These are phyloP conservation scores for Orientallactaga sibirica DNA, from an alignment of 2,797 vertebrate species.

Conservation along the genomic window DNA sequence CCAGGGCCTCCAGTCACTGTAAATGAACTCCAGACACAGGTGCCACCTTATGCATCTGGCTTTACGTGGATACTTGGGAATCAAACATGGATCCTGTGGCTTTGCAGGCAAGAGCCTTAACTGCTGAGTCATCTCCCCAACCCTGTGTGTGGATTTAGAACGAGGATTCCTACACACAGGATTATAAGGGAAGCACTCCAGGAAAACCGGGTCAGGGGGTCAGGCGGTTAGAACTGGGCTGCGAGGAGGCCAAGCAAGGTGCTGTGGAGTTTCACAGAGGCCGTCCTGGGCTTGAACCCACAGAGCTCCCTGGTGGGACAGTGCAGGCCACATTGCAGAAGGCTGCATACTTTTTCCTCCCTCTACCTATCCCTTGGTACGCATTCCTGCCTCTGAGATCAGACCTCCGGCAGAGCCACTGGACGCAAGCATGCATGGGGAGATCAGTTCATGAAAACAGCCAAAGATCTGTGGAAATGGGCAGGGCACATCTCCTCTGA, in stretches of 20 bases:
- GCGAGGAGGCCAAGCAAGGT: neutral
- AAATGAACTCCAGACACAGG: too few relatives aligned
- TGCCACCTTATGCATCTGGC: too few relatives aligned
- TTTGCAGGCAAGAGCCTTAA: too few relatives aligned
- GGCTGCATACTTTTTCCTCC: neutral
- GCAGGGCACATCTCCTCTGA: fast-evolving
- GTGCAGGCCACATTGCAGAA: neutral
- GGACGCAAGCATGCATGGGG: fast-evolving
- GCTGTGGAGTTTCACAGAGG: neutral
- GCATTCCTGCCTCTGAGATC: neutral
- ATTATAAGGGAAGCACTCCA: neutral
- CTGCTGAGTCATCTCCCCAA: too few relatives aligned
- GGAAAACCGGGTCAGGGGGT: neutral
- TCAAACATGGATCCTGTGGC: too few relatives aligned
- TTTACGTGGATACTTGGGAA: too few relatives aligned
- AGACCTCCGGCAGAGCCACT: neutral
- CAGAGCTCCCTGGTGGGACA: neutral
- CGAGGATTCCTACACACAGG: neutral
- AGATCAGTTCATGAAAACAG: fast-evolving
- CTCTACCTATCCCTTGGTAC: neutral
- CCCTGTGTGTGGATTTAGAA: neutral
- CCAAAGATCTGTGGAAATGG: fast-evolving
- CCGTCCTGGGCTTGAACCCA: neutral
- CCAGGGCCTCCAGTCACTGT: too few relatives aligned
- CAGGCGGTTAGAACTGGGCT: neutral